These are phyloP conservation scores for Dendrocincla fuliginosa DNA, from an alignment of 2,797 vertebrate genomes.

Conservation along the genomic window DNA sequence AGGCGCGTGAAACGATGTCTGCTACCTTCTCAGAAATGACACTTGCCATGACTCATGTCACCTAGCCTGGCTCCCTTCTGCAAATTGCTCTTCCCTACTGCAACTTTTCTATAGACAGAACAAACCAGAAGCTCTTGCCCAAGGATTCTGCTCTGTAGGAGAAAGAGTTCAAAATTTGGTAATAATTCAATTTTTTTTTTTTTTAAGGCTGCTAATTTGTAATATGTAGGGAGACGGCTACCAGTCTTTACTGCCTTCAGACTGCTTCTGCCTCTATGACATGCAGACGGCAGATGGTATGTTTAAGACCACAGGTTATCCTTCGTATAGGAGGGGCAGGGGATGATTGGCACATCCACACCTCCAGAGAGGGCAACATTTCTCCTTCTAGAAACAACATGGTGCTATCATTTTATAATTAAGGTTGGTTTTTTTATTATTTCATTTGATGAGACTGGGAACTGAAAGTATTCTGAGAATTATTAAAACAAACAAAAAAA, in stretches of 20 bases:
- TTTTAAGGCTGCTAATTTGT: neutral
- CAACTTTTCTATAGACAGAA: neutral
- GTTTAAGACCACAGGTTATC: slow-evolving; percentile 22
- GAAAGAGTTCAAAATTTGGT: neutral
- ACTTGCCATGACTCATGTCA: neutral
- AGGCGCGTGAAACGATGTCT: fast-evolving
- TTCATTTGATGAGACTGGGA: slow-evolving; percentile 16
- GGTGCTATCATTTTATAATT: slow-evolving; percentile 23
- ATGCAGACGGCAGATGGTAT: neutral
- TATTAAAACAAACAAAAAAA: neutral
- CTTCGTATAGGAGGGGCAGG: neutral
- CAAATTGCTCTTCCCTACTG: neutral
- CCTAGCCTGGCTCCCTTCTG: neutral
- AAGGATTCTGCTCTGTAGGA: neutral
- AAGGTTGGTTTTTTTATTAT: neutral
- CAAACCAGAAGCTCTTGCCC: neutral
- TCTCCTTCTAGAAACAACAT: slow-evolving; percentile 11
- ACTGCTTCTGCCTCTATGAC: neutral
- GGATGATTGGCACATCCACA: neutral
- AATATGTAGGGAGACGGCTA: neutral
- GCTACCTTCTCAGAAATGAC: neutral
- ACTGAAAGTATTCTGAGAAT: neutral
- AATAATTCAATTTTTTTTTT: too few species aligned
- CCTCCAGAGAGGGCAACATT: slow-evolving; percentile 4
- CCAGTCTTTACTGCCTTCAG: neutral